These are phyloP conservation scores for Sinocyclocheilus maitianheensis DNA, from an alignment of 2,113 vertebrate genomes.

Conservation along the genomic window DNA sequence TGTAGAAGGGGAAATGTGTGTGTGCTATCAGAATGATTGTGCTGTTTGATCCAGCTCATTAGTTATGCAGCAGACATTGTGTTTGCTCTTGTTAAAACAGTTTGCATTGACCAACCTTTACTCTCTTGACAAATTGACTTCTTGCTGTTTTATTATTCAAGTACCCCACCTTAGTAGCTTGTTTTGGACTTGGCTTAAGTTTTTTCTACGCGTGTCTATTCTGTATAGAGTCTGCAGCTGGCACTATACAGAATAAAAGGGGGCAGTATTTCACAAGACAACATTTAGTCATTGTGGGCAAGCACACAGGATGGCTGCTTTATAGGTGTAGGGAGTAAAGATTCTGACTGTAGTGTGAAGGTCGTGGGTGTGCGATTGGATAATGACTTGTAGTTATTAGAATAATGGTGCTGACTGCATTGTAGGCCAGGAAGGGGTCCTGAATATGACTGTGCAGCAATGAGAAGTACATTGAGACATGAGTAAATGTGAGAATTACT, in stretches of 20 bases:
- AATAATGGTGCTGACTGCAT: neutral
- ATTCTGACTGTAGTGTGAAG: conserved; percentile 1
- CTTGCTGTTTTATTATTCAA: neutral
- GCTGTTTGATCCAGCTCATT: neutral
- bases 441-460: neutral
- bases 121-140: neutral
- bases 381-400: conserved; percentile 8
- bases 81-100: neutral
- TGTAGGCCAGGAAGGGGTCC: neutral
- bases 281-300: neutral
- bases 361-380: neutral
- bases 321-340: neutral
- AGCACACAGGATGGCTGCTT: conserved; percentile 16
- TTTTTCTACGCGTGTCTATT: conserved; percentile 8
- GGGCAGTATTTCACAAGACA: conserved; percentile 51
- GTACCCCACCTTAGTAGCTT: neutral
- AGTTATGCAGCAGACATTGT: neutral
- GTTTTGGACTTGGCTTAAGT: neutral
- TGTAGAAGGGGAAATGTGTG: neutral
- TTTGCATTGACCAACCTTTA: neutral
- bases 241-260: conserved; percentile 12
- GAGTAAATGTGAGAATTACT: conserved; percentile 28
- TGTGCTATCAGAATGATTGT: neutral
- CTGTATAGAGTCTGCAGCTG: neutral
- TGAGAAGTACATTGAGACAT: neutral